A percentile compares a stretch with the other conserved stretches of the same genome.
Conservation (phyloP, 1,140 invertebrate species). For the Brevipalpus yothersi region DNA sequence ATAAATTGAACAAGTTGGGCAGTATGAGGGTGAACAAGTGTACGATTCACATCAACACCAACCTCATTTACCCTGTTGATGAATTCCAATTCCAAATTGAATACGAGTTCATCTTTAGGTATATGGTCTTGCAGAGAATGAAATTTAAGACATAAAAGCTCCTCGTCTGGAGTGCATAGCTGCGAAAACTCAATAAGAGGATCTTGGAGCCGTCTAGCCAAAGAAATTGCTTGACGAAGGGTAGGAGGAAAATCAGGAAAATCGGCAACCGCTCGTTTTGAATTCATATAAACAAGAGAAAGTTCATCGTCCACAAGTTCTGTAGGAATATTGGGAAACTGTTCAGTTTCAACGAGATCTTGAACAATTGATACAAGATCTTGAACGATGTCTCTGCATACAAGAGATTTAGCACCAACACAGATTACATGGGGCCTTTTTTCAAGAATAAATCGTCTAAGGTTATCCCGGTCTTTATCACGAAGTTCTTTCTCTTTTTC, state of each 20-base stretch:
- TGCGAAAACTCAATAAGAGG: constrained; percentile 87
- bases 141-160: constrained; percentile 77
- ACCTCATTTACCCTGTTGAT: constrained; percentile 84
- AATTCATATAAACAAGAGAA: constrained; percentile 68
- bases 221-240: constrained; percentile 65
- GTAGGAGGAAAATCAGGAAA: constrained; percentile 74
- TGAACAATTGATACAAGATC: constrained; percentile 51
- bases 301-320: constrained; percentile 82
- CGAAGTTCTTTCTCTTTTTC: constrained; percentile 17
- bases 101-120: constrained; percentile 54
- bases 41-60: constrained; percentile 90
- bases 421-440: constrained; percentile 85
- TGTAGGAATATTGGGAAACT: constrained; percentile 60
- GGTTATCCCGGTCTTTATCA: constrained; percentile 48
- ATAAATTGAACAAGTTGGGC: constrained; percentile 86
- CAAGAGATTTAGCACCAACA: constrained; percentile 61
- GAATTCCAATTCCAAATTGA: constrained; percentile 68
- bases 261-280: constrained; percentile 57
- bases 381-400: constrained; percentile 55
- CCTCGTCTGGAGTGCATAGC: constrained; percentile 77
- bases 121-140: constrained; percentile 67
- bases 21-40: constrained; percentile 61
- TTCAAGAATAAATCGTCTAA: constrained; percentile 58
- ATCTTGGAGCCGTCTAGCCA: constrained; percentile 77
- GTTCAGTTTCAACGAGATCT: constrained; percentile 51